Evolutionary conservation across 2,888 invertebrate species (phyloP), one percentile per base, ranked within the genome.

Genomic region (Athalia circularis): DNA sequence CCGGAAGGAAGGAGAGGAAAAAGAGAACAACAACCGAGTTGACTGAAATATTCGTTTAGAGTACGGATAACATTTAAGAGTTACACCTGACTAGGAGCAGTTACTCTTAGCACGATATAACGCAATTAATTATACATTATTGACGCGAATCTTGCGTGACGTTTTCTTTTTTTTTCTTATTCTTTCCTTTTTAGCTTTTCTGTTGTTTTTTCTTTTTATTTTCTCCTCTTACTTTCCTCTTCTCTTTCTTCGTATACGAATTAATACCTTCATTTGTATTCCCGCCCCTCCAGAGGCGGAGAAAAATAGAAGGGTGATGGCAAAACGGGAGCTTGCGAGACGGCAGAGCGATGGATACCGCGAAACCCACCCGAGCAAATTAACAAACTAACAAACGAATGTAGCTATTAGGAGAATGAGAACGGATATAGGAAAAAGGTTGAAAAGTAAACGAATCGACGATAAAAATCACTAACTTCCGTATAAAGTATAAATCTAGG

Each of bases 121-220:
- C n/a, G 64, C 75, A 64, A 75, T 75, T 75, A 75, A 50, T 75
- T 75, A 75, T 52, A 75, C 75, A 75, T 75, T 52, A 75, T 75
- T 75, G 75, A 75, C 64, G 62, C 75, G 62, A 75, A 9, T 75
- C 29, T 75, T 43, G 75, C 75, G 75, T 75, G 75, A 75, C 75
- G 50, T 75, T 64, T 64, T 59, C 62, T 72, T 7, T 64, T 11
- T 43, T 48, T 61, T 59, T 8, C 11, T 59, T 15, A 59, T 72
- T 72, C 29, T 45, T 59, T 47, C 11, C 8, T 70, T 4, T 52
- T 57, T 72, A 59, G 8, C 47, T 47, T 5, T 4, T 43, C 45
- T 11, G 9, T 59, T 13, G 8, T 3, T 45, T 48, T 5, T 4
- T 43, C 45, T 11, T 5, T 59, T 13, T 13, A 0, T 45, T 48